A percentile compares a stretch with the other conserved stretches of the same genome.
phyloP scores from a whole-genome alignment of 2,797 vertebrate species.

The Eulemur mongoz region DNA sequence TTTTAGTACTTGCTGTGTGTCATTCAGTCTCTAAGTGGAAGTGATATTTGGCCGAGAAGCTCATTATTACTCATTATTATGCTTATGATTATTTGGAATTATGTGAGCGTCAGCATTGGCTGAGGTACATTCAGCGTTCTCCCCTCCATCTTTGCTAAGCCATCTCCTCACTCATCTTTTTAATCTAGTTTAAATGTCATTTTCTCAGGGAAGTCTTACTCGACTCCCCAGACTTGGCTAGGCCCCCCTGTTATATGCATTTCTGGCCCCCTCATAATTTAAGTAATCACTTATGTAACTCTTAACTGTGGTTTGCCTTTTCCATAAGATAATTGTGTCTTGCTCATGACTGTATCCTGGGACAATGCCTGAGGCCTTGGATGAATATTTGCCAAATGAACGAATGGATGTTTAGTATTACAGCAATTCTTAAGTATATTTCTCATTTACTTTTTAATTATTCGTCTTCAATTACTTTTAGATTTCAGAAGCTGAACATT shows the following conservation, averaged over 20 bases:
- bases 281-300: background rate
- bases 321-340: background rate
- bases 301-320: background rate
- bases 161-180: background rate
- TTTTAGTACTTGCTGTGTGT: background rate
- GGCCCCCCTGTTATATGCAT: background rate
- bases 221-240: background rate
- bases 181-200: background rate
- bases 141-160: background rate
- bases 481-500: slow-evolving; percentile 88
- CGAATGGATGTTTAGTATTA: background rate
- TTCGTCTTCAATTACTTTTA: slow-evolving; percentile 70
- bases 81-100: background rate
- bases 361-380: background rate
- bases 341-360: background rate
- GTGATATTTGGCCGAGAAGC: background rate
- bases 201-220: background rate
- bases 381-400: background rate
- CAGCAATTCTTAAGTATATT: background rate
- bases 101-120: background rate
- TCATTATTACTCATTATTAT: background rate
- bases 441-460: slow-evolving; percentile 36
- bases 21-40: background rate
- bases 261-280: background rate
- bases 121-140: background rate